phyloP scores from a whole-genome alignment of 2,113 vertebrate species.

The Craseonycteris thonglongyai region DNA sequence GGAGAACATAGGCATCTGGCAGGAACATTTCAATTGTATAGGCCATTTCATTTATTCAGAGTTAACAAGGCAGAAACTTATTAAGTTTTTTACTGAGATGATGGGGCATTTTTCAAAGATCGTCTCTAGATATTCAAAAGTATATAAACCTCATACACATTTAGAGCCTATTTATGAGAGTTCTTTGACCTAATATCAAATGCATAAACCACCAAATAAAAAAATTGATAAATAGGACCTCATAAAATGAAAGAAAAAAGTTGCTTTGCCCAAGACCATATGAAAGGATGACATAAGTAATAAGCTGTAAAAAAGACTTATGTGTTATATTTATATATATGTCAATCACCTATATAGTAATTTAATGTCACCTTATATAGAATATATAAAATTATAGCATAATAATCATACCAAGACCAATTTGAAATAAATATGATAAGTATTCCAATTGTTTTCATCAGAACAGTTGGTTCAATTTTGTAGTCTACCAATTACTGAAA shows the following conservation, averaged over 20 bases:
- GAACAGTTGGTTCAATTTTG: background rate
- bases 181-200: background rate
- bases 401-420: background rate
- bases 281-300: background rate
- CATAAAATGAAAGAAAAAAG: background rate
- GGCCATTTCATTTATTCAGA: slow-evolving; percentile 50
- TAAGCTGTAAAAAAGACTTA: background rate
- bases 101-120: slow-evolving; percentile 59
- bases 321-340: background rate
- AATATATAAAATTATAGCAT: background rate
- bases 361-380: background rate
- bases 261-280: background rate
- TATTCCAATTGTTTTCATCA: background rate
- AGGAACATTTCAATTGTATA: slow-evolving; percentile 9
- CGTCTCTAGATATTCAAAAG: slow-evolving; percentile 13
- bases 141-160: background rate
- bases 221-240: background rate
- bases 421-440: background rate
- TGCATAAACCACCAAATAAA: background rate
- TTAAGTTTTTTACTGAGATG: slow-evolving; percentile 53
- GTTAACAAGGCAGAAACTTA: slow-evolving; percentile 60
- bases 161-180: background rate
- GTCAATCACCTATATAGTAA: background rate
- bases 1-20: slow-evolving; percentile 1
- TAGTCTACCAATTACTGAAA: background rate